Evolutionary conservation across 2,113 vertebrate species (phyloP).

Genomic region (Poicephalus meyeri): DNA sequence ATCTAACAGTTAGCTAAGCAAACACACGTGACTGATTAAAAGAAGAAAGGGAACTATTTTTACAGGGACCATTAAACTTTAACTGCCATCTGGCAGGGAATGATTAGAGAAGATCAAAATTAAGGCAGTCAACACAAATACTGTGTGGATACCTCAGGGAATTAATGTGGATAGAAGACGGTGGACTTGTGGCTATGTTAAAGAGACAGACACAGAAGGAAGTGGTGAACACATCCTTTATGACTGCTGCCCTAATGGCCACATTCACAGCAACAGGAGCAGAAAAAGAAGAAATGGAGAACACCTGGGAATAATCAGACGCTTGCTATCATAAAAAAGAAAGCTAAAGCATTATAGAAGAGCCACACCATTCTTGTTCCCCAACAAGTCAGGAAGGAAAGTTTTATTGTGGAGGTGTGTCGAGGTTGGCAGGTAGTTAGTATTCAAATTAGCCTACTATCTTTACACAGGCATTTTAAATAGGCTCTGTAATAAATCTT

Average conservation of each 20-base stretch:
- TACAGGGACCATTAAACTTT: slow-evolving; percentile 82
- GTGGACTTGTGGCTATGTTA: slow-evolving; percentile 76
- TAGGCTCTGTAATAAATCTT: slow-evolving; percentile 50
- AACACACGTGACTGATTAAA: slow-evolving; percentile 83
- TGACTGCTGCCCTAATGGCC: slow-evolving; percentile 73
- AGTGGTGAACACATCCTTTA: slow-evolving; percentile 80
- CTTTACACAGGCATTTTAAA: slow-evolving; percentile 70
- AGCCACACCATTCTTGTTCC: slow-evolving; percentile 68
- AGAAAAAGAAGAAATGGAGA: slow-evolving; percentile 66
- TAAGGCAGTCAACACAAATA: slow-evolving; percentile 84
- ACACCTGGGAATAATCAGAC: slow-evolving; percentile 80
- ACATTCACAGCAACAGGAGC: slow-evolving; percentile 72
- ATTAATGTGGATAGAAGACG: slow-evolving; percentile 74
- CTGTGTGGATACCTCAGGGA: slow-evolving; percentile 78
- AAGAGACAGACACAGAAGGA: slow-evolving; percentile 78
- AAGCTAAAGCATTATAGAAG: slow-evolving; percentile 70
- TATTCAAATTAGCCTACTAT: slow-evolving; percentile 75
- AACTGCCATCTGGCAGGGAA: slow-evolving; percentile 83
- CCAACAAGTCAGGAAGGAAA: slow-evolving; percentile 77
- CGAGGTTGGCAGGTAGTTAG: slow-evolving; percentile 76
- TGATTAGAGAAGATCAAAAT: slow-evolving; percentile 86
- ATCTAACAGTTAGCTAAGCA: slow-evolving; percentile 79
- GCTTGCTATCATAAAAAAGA: slow-evolving; percentile 74
- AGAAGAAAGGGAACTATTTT: slow-evolving; percentile 84
- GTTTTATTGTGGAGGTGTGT: slow-evolving; percentile 77